Conservation (phyloP, 2,888 invertebrate species). For the Hyposoter dolosus region DNA sequence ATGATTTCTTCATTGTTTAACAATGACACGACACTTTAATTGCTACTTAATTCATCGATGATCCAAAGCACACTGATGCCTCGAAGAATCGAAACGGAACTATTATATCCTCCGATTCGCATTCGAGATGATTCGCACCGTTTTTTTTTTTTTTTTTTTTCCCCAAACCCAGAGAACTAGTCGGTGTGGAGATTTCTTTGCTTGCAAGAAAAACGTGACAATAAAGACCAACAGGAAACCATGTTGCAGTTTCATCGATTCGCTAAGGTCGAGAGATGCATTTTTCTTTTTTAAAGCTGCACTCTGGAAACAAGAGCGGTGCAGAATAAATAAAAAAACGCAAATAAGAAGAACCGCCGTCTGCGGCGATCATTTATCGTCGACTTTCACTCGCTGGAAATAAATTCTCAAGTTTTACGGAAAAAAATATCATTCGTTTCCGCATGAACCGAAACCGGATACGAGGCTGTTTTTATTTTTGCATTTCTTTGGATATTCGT, state of each 20-base stretch:
- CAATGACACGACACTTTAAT: background rate
- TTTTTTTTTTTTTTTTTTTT: constrained; percentile 33
- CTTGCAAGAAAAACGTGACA: constrained; percentile 26
- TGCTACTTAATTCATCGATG: constrained; percentile 43
- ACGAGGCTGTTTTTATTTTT: background rate
- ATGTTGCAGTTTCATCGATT: constrained; percentile 37
- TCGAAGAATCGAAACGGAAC: constrained; percentile 28
- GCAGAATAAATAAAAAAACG: background rate
- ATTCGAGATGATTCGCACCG: constrained; percentile 58
- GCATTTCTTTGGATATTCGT: background rate
- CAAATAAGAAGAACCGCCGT: constrained; percentile 30
- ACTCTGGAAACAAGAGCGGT: background rate
- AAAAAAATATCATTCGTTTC: constrained; percentile 35
- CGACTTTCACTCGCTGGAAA: constrained; percentile 44
- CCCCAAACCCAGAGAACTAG: background rate
- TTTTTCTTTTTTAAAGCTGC: background rate
- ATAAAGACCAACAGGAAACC: constrained; percentile 21
- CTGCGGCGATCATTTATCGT: constrained; percentile 28
- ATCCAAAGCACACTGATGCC: constrained; percentile 50
- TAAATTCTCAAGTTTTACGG: constrained; percentile 11
- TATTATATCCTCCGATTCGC: constrained; percentile 53
- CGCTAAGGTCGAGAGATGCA: constrained; percentile 42
- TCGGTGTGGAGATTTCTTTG: constrained; percentile 19
- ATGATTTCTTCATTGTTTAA: constrained; percentile 30
- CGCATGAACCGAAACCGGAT: constrained; percentile 49